These are phyloP conservation scores for Dendrolimus punctatus DNA, from an alignment of 1,140 invertebrate genomes.

Conservation along the genomic window DNA sequence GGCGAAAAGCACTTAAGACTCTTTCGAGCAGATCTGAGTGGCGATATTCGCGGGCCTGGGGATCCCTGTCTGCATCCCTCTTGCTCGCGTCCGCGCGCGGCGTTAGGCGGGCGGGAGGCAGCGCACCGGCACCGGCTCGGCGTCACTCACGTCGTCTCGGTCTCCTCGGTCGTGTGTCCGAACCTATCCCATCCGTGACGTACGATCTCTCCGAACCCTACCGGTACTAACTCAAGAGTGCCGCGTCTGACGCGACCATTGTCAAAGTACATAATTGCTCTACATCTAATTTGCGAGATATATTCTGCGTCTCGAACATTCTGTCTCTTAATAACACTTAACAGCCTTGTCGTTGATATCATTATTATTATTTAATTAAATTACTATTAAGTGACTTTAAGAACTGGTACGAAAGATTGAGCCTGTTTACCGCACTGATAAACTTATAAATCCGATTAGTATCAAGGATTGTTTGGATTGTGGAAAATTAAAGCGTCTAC, in stretches of 20 bases:
- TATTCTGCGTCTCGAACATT: constrained; percentile 7
- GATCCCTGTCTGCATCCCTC: constrained; percentile 60
- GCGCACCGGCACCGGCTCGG: constrained; percentile 25
- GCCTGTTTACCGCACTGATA: constrained; percentile 8
- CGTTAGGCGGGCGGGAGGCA: constrained; percentile 59
- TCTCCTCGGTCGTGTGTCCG: constrained; percentile 60
- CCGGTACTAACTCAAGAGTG: constrained; percentile 49
- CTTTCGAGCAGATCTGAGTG: constrained; percentile 56
- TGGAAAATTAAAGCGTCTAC: constrained; percentile 41
- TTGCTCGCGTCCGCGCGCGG: constrained; percentile 50
- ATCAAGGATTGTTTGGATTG: constrained; percentile 54
- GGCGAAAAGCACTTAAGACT: constrained; percentile 62
- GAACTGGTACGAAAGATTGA: constrained; percentile 6
- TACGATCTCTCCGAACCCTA: constrained; percentile 57
- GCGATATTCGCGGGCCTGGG: constrained; percentile 58
- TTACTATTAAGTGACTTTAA: too few relatives aligned
- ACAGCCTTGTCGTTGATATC: neutral
- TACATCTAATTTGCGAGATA: constrained; percentile 13
- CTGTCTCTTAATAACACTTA: constrained; percentile 10
- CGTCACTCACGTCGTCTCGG: constrained; percentile 64
- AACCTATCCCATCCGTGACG: constrained; percentile 62
- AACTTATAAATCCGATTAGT: constrained; percentile 30
- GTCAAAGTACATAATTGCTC: constrained; percentile 7
- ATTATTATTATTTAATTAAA: constrained; percentile 1
- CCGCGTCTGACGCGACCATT: constrained; percentile 35